A percentile compares a stretch with the other conserved stretches of the same genome.
Evolutionary conservation across 2,888 invertebrate genomes (phyloP).

Genomic region (Perizoma affinitatum): DNA sequence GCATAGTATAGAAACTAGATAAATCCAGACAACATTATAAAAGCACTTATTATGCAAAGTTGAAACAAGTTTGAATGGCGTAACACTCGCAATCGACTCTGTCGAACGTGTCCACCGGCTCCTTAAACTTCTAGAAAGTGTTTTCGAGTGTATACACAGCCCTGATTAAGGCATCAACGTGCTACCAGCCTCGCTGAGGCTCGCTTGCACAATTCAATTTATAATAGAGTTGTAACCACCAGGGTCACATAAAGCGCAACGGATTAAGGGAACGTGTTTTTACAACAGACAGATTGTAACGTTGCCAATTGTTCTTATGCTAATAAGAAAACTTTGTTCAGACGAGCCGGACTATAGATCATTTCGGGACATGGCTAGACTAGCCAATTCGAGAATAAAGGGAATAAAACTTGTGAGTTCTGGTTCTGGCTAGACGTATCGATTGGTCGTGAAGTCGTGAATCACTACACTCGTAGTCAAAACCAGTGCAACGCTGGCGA

Average conservation of each 20-base stretch:
- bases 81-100: constrained; percentile 48
- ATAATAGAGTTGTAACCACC: constrained; percentile 45
- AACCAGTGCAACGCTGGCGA: constrained; percentile 27
- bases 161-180: constrained; percentile 52
- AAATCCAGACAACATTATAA: constrained; percentile 13
- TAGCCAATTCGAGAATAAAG: constrained; percentile 34
- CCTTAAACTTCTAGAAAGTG: constrained; percentile 55
- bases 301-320: constrained; percentile 18
- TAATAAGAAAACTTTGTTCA: constrained; percentile 17
- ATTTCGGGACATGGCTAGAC: constrained; percentile 25
- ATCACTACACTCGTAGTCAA: constrained; percentile 37
- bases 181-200: constrained; percentile 44
- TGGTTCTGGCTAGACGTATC: constrained; percentile 50
- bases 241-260: constrained; percentile 47
- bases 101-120: constrained; percentile 42
- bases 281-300: neutral
- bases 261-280: constrained; percentile 41
- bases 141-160: constrained; percentile 42
- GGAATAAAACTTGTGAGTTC: constrained; percentile 41
- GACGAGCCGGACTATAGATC: constrained; percentile 7
- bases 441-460: constrained; percentile 42
- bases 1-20: constrained; percentile 14
- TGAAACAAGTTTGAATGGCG: constrained; percentile 40
- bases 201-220: constrained; percentile 53
- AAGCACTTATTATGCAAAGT: constrained; percentile 40